Percentiles rank a stretch among this genome's conserved stretches.
These are phyloP conservation scores for Pangasius sanitwongsei DNA, from an alignment of 2,797 vertebrate genomes.

Conservation along the genomic window DNA sequence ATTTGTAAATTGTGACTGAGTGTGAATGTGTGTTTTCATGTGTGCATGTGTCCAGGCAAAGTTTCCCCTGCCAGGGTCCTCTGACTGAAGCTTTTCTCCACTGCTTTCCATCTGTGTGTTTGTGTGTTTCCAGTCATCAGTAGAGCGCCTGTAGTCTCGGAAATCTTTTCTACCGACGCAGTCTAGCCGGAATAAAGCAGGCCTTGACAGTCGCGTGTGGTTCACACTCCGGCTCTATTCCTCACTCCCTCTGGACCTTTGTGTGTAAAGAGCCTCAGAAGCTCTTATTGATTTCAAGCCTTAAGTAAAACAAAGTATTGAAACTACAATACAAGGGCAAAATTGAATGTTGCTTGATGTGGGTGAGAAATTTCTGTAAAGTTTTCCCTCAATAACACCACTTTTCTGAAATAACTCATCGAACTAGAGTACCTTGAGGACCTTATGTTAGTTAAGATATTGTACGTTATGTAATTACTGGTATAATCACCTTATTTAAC, in stretches of 20 bases:
- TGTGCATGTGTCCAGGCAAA: slow-evolving; percentile 56
- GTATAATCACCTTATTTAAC: neutral
- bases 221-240: slow-evolving; percentile 9
- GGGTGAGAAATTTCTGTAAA: neutral
- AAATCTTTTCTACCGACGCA: slow-evolving; percentile 81
- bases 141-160: slow-evolving; percentile 71
- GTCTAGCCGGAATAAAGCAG: slow-evolving; percentile 69
- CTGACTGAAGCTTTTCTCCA: slow-evolving; percentile 73
- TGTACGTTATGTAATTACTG: neutral
- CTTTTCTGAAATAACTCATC: neutral
- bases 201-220: slow-evolving; percentile 45
- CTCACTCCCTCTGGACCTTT: neutral
- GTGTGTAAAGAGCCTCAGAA: slow-evolving; percentile 17
- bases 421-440: neutral
- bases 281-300: neutral
- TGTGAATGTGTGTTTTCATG: slow-evolving; percentile 22
- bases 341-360: neutral
- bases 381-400: neutral
- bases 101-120: slow-evolving; percentile 78
- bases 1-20: neutral
- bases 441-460: neutral
- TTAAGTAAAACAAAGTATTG: neutral
- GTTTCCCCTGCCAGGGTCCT: slow-evolving; percentile 72
- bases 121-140: slow-evolving; percentile 78
- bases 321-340: neutral